These are phyloP conservation scores for Nasua narica DNA, from an alignment of 2,797 vertebrate species.

Conservation along the genomic window DNA sequence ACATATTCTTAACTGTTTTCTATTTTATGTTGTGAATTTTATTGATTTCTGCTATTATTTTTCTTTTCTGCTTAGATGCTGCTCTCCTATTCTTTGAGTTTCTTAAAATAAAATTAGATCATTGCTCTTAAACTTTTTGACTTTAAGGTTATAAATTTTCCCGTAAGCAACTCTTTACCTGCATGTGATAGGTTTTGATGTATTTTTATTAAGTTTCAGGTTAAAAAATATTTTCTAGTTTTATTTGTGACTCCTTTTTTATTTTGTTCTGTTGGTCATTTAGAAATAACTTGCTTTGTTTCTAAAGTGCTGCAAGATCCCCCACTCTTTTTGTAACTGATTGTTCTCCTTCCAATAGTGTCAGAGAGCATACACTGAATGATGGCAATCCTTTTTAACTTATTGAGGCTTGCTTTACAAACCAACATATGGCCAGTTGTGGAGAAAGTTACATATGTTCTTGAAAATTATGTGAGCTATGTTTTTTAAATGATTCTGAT, in stretches of 20 bases:
- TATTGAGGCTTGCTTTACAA: neutral
- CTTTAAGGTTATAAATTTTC: neutral
- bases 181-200: neutral
- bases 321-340: neutral
- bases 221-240: neutral
- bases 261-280: neutral
- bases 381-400: neutral
- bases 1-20: neutral
- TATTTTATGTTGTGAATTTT: neutral
- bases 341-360: neutral
- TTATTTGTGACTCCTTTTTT: neutral
- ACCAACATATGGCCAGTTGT: neutral
- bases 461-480: neutral
- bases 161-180: neutral
- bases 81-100: neutral
- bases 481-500: neutral
- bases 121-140: neutral
- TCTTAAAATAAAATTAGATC: neutral
- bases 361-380: neutral
- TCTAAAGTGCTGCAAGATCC: neutral
- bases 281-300: neutral
- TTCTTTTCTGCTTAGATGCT: neutral
- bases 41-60: neutral
- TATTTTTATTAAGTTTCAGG: neutral
- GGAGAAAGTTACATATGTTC: neutral